Percentiles rank a stretch among this genome's conserved stretches.
Conservation (phyloP, 1,140 invertebrate genomes). For the Pantala flavescens region DNA sequence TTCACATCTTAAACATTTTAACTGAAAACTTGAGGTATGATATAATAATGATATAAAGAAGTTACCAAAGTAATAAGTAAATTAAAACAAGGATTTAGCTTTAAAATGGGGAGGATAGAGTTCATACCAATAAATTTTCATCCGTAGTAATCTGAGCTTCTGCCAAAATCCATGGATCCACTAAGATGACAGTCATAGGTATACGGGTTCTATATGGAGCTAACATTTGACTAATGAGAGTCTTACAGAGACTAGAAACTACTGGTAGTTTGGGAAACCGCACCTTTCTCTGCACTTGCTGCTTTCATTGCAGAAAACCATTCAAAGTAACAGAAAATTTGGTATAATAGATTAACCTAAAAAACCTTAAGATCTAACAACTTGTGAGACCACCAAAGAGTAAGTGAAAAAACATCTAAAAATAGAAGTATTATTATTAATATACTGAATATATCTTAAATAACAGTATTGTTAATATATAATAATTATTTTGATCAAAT, state of each 20-base stretch:
- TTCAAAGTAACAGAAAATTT: conserved; percentile 13
- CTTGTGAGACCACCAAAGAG: not conserved
- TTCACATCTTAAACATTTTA: no score
- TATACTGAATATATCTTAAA: not conserved
- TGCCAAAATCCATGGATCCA: conserved; percentile 46
- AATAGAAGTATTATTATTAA: not conserved
- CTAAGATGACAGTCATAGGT: conserved; percentile 47
- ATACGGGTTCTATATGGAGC: conserved; percentile 51
- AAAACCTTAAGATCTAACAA: not conserved
- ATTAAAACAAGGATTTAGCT: no score
- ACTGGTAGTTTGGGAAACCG: conserved; percentile 54
- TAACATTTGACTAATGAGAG: conserved; percentile 55
- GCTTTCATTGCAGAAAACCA: conserved; percentile 22
- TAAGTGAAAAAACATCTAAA: not conserved
- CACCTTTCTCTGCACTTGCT: conserved; percentile 63
- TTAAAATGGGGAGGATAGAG: no score
- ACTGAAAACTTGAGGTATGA: no score
- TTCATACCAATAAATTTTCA: no score
- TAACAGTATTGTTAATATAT: not conserved
- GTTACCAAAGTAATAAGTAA: no score
- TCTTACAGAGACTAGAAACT: conserved; percentile 50
- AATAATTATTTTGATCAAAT: conserved; percentile 9
- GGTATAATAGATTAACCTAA: not conserved
- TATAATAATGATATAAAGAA: no score
- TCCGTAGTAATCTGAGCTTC: not conserved